Percentiles rank a stretch among this genome's conserved stretches.
Evolutionary conservation across 2,797 vertebrate species (phyloP).

Genomic region (Hafferia zeledoni): DNA sequence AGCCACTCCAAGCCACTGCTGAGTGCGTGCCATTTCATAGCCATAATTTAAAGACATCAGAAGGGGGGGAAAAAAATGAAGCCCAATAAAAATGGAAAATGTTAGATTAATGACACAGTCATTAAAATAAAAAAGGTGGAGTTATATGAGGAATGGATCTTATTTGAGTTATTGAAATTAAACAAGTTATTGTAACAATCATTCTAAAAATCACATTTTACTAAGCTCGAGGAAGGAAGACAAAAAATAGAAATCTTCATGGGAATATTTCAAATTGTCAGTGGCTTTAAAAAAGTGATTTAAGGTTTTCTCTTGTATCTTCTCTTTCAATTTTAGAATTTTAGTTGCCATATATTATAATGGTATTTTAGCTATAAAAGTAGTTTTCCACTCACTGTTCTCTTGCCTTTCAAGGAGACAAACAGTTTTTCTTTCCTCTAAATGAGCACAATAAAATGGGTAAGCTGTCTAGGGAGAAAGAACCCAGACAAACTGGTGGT

Average conservation of each 20-base stretch:
- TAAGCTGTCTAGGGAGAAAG: constrained; percentile 40
- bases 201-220: constrained; percentile 60
- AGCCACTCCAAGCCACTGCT: neutral
- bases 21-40: constrained; percentile 5
- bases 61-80: constrained; percentile 50
- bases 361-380: constrained; percentile 64
- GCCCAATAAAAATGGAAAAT: constrained; percentile 67
- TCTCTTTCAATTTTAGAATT: constrained; percentile 68
- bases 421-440: constrained; percentile 72
- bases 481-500: constrained; percentile 37
- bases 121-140: constrained; percentile 64
- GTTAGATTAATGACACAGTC: constrained; percentile 55
- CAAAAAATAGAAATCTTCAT: constrained; percentile 39
- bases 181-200: constrained; percentile 64
- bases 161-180: constrained; percentile 54
- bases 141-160: constrained; percentile 49
- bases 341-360: constrained; percentile 65
- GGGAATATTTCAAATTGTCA: constrained; percentile 60
- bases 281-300: constrained; percentile 56
- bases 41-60: constrained; percentile 50
- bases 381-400: constrained; percentile 62
- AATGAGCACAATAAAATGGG: constrained; percentile 71
- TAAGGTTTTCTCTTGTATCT: constrained; percentile 51
- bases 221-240: constrained; percentile 36
- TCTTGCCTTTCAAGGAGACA: constrained; percentile 65